A percentile compares a stretch with the other conserved stretches of the same genome.
phyloP scores from a whole-genome alignment of 1,140 invertebrate species.

The Zophobas atratus region DNA sequence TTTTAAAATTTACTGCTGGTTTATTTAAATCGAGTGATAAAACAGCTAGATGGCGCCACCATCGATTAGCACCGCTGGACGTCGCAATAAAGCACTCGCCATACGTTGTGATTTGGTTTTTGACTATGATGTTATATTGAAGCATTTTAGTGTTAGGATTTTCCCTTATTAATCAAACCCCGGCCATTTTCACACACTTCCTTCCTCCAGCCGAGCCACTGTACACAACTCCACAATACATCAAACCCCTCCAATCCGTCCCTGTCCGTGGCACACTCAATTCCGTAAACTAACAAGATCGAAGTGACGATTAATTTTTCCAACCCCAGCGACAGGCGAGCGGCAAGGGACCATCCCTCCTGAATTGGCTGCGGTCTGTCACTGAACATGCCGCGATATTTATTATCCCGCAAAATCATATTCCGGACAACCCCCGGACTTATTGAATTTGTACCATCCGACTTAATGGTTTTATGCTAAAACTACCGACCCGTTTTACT shows the following conservation, averaged over 20 bases:
- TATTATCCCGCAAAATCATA: constrained; percentile 47
- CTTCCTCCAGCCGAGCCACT: too few species aligned
- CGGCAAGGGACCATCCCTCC: constrained; percentile 12
- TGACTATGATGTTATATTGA: too few species aligned
- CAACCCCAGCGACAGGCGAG: constrained; percentile 9
- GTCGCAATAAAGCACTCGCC: too few species aligned
- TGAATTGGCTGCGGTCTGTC: constrained; percentile 48
- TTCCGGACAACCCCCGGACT: constrained; percentile 33
- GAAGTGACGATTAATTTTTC: constrained; percentile 45
- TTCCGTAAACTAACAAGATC: constrained; percentile 35
- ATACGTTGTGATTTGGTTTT: too few species aligned
- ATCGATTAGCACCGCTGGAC: too few species aligned
- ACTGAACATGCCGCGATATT: constrained; percentile 42
- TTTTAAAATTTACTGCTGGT: too few species aligned
- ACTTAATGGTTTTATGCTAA: constrained; percentile 50
- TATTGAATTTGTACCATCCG: constrained; percentile 50
- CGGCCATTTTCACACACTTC: not conserved
- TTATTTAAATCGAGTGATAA: too few species aligned
- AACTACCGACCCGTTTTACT: constrained; percentile 34
- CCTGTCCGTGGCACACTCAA: constrained; percentile 16
- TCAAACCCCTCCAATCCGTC: constrained; percentile 8
- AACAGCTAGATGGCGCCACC: too few species aligned
- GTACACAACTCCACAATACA: not conserved
- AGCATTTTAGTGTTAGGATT: too few species aligned
- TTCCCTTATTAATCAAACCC: not conserved